Base-by-base conservation (phyloP, 2,797 vertebrate genomes). In the Carcharodon carcharias region DNA sequence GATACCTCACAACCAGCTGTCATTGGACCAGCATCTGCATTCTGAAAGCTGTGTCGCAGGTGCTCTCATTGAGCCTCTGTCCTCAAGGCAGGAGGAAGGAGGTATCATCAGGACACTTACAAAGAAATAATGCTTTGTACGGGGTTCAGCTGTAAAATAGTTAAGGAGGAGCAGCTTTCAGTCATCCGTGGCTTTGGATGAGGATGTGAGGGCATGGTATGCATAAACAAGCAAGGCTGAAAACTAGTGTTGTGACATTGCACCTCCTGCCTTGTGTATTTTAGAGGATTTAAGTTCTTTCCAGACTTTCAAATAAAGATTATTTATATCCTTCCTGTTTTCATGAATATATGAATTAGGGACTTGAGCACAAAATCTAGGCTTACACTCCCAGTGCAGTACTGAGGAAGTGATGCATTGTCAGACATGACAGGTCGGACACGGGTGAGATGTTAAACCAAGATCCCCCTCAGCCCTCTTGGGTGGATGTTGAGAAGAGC, bases 191-290 rank as follows among this genome's bases (percentile, higher is more conserved):
- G 61, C 45, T 92, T 92, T n/a, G n/a, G 14, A n/a, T n/a, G 18
- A 92, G 89, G 89, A 63, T 65, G 18, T 92, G 89, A 92, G 89
- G 82, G 58, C 35, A 61, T 65, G 89, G 89, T 92, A 92, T 92
- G 89, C 40, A 2, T n/a, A 92, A 92, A 92, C 89, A 92, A 92
- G n/a, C 61, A 92, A 40, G 35, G 18, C 82, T 92, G 61, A 63
- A n/a, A 40, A n/a, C 58, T 16, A 40, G 35, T 65, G 18, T 92
- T 92, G 58, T 92, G 61, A 92, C 61, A 9, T n/a, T 92, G 58
- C 89, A 92, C 58, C 35, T 40, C 14, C 58, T 65, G 16, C 8
- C 45, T 50, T 8, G 40, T 63, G 89, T 21, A 21, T 40, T 92
- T 63, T 4, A 58, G 11, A 3, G 18, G 58, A 65, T 92, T 92